Percentiles rank a stretch among this genome's conserved stretches.
Conservation (phyloP, 2,797 vertebrate species). For the Leucoraja ocellata region DNA sequence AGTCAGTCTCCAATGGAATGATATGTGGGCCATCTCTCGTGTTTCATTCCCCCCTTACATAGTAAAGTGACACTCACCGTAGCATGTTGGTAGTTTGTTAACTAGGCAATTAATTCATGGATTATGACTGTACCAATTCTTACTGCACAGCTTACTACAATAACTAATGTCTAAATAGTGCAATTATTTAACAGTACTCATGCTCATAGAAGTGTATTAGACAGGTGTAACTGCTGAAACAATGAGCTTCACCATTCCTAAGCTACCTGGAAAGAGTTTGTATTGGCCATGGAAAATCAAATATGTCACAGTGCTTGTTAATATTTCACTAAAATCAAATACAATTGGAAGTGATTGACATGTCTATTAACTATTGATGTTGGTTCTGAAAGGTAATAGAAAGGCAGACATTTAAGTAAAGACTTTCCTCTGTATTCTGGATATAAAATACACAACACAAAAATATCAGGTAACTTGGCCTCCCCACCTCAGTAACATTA, state of each 20-base stretch:
- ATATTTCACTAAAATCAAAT: conserved; percentile 55
- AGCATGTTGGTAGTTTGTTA: conserved; percentile 35
- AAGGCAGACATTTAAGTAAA: conserved; percentile 43
- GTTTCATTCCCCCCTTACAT: not conserved
- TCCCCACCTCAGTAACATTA: conserved; percentile 48
- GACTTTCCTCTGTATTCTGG: conserved; percentile 50
- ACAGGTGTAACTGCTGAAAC: conserved; percentile 30
- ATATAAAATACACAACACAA: conserved; percentile 40
- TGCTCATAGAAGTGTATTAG: conserved; percentile 32
- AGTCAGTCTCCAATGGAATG: not conserved
- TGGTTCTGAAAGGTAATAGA: conserved; percentile 56
- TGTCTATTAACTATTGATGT: conserved; percentile 57
- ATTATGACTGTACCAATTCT: conserved; percentile 28
- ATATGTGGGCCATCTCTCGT: not conserved
- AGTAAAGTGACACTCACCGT: conserved; percentile 14
- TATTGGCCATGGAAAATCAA: conserved; percentile 43
- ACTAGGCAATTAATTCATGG: conserved; percentile 26
- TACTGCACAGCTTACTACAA: conserved; percentile 33
- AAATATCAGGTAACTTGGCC: conserved; percentile 47
- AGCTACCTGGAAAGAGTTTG: conserved; percentile 43
- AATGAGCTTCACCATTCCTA: conserved; percentile 37
- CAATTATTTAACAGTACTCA: conserved; percentile 37
- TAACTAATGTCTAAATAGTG: conserved; percentile 36
- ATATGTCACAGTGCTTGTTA: conserved; percentile 45
- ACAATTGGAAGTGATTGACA: conserved; percentile 52